phyloP scores from a whole-genome alignment of 1,140 invertebrate genomes.

The Frieseomelitta varia region DNA sequence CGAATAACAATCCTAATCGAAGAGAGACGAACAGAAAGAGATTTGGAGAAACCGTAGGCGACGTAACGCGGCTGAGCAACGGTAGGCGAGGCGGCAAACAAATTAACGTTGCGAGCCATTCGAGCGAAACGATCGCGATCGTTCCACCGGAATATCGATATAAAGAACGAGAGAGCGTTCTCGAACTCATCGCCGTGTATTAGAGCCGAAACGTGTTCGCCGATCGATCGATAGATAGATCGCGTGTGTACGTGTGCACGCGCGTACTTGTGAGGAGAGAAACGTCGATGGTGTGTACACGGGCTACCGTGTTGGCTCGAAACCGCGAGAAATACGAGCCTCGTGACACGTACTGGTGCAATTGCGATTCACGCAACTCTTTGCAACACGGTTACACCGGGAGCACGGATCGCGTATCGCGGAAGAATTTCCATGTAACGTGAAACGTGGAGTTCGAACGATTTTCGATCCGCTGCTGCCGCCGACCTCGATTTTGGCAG shows the following conservation, averaged over 20 bases:
- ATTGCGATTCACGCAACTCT: slow-evolving; percentile 15
- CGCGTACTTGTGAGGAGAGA: too few relatives aligned
- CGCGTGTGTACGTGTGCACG: too few relatives aligned
- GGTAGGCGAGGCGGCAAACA: neutral
- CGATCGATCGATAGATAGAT: neutral
- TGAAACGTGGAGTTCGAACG: too few relatives aligned
- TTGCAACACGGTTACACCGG: neutral
- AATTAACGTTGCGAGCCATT: slow-evolving; percentile 2
- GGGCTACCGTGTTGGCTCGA: neutral
- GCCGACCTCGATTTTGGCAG: too few relatives aligned
- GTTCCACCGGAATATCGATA: neutral
- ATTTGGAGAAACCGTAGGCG: neutral
- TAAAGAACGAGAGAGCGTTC: neutral
- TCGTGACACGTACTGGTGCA: slow-evolving; percentile 1
- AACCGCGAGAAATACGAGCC: slow-evolving; percentile 28
- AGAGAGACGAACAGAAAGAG: neutral
- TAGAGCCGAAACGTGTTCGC: slow-evolving; percentile 3
- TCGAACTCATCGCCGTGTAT: neutral
- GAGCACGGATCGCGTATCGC: neutral
- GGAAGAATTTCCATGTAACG: neutral
- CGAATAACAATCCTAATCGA: neutral
- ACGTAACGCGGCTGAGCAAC: neutral
- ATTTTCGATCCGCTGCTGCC: neutral
- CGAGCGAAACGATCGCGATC: slow-evolving; percentile 7
- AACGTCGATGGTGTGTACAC: neutral